Evolutionary conservation across 1,140 invertebrate genomes (phyloP).

Genomic region (Halesus radiatus): DNA sequence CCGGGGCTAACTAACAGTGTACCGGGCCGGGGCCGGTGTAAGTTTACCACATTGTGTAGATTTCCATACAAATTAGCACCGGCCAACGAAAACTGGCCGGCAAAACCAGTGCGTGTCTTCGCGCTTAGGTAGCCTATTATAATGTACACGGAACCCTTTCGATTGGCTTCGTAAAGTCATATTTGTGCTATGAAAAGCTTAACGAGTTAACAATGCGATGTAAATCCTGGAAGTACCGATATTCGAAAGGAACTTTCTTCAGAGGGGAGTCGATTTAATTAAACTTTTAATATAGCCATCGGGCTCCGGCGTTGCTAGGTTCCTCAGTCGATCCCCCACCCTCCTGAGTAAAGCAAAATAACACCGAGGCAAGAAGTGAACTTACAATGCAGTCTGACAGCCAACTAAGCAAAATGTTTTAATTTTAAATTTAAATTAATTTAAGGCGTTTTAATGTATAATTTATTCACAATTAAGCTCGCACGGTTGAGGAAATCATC

Average conservation of each 20-base stretch:
- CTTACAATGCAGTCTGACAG: conserved; percentile 4
- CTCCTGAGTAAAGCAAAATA: neutral
- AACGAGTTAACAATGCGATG: no score
- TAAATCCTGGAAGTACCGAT: no score
- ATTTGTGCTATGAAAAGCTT: no score
- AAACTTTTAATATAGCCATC: conserved; percentile 23
- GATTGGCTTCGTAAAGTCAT: no score
- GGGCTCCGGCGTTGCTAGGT: neutral
- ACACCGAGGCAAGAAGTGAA: neutral
- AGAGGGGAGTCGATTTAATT: conserved; percentile 19
- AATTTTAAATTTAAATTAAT: neutral
- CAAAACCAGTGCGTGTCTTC: no score
- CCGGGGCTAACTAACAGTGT: no score
- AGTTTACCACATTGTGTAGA: no score
- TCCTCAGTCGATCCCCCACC: neutral
- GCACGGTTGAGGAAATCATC: neutral
- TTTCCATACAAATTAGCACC: no score
- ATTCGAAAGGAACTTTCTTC: neutral
- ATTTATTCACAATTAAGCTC: conserved; percentile 21
- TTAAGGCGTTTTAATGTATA: neutral
- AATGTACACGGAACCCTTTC: no score
- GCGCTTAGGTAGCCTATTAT: no score
- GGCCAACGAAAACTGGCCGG: no score
- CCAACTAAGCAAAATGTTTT: neutral
- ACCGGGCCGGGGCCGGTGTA: no score